Evolutionary conservation across 2,888 invertebrate genomes (phyloP).

Genomic region (Lottia scabra): DNA sequence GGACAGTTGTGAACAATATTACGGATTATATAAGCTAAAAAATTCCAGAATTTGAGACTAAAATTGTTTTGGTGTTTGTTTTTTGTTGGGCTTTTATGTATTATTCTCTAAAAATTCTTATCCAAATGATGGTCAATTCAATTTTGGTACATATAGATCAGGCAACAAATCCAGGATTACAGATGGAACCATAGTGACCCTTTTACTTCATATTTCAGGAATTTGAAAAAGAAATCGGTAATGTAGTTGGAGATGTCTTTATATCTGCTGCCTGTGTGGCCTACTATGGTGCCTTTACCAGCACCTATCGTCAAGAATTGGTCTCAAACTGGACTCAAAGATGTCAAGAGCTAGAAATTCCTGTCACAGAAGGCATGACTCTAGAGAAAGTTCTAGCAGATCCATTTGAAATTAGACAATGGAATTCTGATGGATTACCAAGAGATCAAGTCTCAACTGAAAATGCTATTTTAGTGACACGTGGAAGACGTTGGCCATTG

Average conservation of each 20-base stretch:
- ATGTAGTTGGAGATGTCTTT: slow-evolving; percentile 70
- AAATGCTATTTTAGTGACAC: slow-evolving; percentile 69
- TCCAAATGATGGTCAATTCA: too few species aligned
- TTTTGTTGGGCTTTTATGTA: too few species aligned
- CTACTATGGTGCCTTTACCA: slow-evolving; percentile 70
- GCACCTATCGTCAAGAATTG: slow-evolving; percentile 60
- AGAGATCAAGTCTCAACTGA: slow-evolving; percentile 69
- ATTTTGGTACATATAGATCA: neutral
- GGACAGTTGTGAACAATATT: too few species aligned
- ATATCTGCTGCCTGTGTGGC: slow-evolving; percentile 70
- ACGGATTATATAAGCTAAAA: too few species aligned
- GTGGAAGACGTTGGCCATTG: slow-evolving; percentile 69
- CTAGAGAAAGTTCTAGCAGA: slow-evolving; percentile 69
- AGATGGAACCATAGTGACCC: neutral
- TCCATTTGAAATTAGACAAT: slow-evolving; percentile 76
- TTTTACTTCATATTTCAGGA: slow-evolving; percentile 39
- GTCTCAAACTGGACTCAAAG: slow-evolving; percentile 79
- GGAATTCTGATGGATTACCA: slow-evolving; percentile 69
- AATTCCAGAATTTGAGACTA: too few species aligned
- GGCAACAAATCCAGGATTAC: neutral
- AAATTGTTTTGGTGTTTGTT: too few species aligned
- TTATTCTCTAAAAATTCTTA: too few species aligned
- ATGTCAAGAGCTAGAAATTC: slow-evolving; percentile 78
- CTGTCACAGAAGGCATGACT: slow-evolving; percentile 79
- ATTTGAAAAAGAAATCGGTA: slow-evolving; percentile 65